These are phyloP conservation scores for Anguilla japonica DNA, from an alignment of 2,113 vertebrate species.

Conservation along the genomic window DNA sequence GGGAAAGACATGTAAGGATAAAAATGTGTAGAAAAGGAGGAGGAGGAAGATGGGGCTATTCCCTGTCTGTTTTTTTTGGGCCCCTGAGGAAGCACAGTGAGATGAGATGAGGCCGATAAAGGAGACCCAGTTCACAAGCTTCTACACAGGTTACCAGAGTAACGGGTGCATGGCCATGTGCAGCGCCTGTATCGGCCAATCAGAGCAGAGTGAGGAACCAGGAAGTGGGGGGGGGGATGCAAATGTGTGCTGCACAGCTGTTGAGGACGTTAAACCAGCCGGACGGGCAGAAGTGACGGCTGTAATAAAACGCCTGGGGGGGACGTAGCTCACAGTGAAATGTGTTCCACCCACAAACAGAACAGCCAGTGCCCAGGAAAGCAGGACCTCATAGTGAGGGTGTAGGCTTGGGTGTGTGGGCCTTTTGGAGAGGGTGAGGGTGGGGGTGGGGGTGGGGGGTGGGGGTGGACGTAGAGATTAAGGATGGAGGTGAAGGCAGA, in stretches of 20 bases:
- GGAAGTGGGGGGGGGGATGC: not conserved
- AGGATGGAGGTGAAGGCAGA: no score
- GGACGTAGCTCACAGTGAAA: not conserved
- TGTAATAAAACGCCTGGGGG: not conserved
- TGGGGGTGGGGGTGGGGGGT: no score
- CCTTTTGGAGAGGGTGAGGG: not conserved
- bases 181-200: not conserved
- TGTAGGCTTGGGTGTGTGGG: not conserved
- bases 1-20: not conserved
- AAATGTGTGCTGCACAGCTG: not conserved
- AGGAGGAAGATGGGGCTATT: not conserved
- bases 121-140: not conserved
- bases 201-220: not conserved
- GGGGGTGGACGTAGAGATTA: no score
- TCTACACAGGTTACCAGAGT: not conserved
- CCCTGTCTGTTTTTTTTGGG: not conserved
- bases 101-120: not conserved
- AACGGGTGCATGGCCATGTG: no score
- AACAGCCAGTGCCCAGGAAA: not conserved
- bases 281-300: not conserved
- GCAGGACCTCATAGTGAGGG: not conserved
- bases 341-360: not conserved
- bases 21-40: not conserved
- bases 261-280: not conserved
- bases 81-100: not conserved